These are phyloP conservation scores for Pseudochromis fuscus DNA, from an alignment of 2,797 vertebrate genomes.

Conservation along the genomic window DNA sequence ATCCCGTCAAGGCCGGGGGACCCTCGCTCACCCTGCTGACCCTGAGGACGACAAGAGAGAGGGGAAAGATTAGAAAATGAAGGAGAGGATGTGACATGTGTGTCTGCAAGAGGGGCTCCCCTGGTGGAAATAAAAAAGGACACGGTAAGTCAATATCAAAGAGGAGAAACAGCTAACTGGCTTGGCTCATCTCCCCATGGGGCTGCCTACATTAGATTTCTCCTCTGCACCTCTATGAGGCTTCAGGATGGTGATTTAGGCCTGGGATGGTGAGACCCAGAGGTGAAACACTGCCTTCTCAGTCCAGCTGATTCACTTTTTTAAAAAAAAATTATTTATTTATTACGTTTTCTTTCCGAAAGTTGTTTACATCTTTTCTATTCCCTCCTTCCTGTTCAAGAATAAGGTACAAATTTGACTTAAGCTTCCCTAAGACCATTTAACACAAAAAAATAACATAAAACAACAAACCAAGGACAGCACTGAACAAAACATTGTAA, in stretches of 20 bases:
- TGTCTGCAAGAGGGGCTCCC: conserved; percentile 10
- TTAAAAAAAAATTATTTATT: no score
- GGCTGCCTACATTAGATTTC: conserved; percentile 31
- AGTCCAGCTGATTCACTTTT: not conserved
- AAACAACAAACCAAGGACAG: no score
- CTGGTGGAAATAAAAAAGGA: conserved; percentile 51
- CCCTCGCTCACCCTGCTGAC: conserved; percentile 93
- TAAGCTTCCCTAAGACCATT: not conserved
- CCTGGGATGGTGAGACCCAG: conserved; percentile 6
- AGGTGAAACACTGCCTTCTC: not conserved
- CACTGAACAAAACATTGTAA: not conserved
- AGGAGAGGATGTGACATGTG: conserved; percentile 27
- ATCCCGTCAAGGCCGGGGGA: conserved; percentile 84
- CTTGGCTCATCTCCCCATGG: conserved; percentile 17
- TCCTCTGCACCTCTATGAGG: conserved; percentile 29
- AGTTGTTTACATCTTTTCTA: not conserved
- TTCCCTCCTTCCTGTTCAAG: conserved; percentile 48
- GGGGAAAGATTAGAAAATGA: conserved; percentile 57
- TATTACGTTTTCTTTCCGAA: not conserved
- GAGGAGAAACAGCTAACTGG: conserved; percentile 42
- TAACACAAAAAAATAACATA: not conserved
- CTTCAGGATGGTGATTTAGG: conserved; percentile 12
- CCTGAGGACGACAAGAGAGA: conserved; percentile 80
- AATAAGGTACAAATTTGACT: conserved; percentile 15
- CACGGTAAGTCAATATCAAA: conserved; percentile 57